These are phyloP conservation scores for Ormyrus rosae DNA, from an alignment of 2,888 invertebrate genomes.

Conservation along the genomic window DNA sequence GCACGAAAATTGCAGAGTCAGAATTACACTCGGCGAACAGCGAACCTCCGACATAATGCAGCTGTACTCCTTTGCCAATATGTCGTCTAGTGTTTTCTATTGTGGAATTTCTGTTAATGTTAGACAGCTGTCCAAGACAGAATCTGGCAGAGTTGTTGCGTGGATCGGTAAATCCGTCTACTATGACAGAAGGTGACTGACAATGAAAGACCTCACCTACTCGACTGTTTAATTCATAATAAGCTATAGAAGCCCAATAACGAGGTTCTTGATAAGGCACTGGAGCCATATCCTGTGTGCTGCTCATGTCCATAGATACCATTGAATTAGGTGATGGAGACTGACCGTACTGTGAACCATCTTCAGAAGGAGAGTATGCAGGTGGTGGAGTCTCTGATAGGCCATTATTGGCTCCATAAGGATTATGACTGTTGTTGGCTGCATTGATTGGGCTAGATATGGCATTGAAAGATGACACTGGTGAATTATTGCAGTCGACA, in stretches of 20 bases:
- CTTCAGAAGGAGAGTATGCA: conserved; percentile 94
- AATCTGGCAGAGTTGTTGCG: conserved; percentile 97
- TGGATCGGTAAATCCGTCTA: conserved; percentile 99
- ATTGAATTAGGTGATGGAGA: conserved; percentile 75
- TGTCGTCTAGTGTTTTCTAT: conserved; percentile 98
- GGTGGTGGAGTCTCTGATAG: conserved; percentile 95
- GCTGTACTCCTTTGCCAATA: conserved; percentile 97
- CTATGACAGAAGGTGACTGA: conserved; percentile 92
- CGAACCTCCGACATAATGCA: conserved; percentile 97
- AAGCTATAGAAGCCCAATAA: conserved; percentile 99
- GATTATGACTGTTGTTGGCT: conserved; percentile 79
- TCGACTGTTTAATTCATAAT: conserved; percentile 97
- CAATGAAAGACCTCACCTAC: conserved; percentile 98
- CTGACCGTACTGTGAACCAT: conserved; percentile 81
- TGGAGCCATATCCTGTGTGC: conserved; percentile 86
- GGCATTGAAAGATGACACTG: conserved; percentile 77
- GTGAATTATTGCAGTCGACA: conserved; percentile 76
- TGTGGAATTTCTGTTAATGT: conserved; percentile 99
- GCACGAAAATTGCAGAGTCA: conserved; percentile 98
- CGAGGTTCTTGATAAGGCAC: conserved; percentile 95
- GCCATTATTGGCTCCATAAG: conserved; percentile 80
- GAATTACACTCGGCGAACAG: conserved; percentile 98
- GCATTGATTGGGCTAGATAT: conserved; percentile 81
- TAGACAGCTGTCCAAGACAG: conserved; percentile 97
- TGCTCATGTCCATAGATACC: conserved; percentile 77